Base-by-base conservation (phyloP, 2,888 invertebrate species). In the Caenorhabditis panamensis region DNA sequence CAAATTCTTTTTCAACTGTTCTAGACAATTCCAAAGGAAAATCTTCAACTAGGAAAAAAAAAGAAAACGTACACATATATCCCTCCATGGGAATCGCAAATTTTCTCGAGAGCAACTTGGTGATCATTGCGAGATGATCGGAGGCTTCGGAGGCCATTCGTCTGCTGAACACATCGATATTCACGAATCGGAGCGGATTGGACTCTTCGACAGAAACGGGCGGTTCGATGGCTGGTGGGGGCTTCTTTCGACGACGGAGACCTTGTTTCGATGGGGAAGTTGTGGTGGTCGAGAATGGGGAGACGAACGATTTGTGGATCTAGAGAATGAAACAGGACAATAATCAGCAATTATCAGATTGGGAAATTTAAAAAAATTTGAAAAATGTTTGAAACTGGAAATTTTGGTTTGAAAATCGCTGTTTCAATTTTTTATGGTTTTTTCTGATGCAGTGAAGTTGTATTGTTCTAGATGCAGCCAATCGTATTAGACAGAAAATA, bases 1-100 rank as follows among this genome's bases (percentile, higher is more conserved):
- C n/a, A n/a, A n/a, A n/a, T n/a, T n/a, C n/a, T n/a, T n/a, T n/a
- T n/a, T n/a, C n/a, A n/a, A n/a, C n/a, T n/a, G n/a, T n/a, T n/a
- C n/a, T n/a, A n/a, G n/a, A n/a, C 18, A 5, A 5, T 20, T 56
- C n/a, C 41, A 36, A 36, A 8, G 36, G n/a, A 51, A 67, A 36
- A n/a, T 28, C 68, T 54, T 24, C 22, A 61, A 26, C 31, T 20
- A n/a, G 49, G 18, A 49, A 49, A 49, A 16, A 49, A 20, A 11
- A 1, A 8, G 28, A 49, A 6, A 26, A 72, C 84, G 80, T 41
- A 90, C 90, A 84, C 53, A 83, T 82, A 66, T 90, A 90, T 41
- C 90, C 90, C n/a, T 85, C 84, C 62, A 90, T 86, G 0, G 90
- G 90, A 24, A 89, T 84, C 18, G 83, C 81, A 58, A 90, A 90